Conservation (phyloP, 1,140 invertebrate species). For the Protaetia brevitarsis region DNA sequence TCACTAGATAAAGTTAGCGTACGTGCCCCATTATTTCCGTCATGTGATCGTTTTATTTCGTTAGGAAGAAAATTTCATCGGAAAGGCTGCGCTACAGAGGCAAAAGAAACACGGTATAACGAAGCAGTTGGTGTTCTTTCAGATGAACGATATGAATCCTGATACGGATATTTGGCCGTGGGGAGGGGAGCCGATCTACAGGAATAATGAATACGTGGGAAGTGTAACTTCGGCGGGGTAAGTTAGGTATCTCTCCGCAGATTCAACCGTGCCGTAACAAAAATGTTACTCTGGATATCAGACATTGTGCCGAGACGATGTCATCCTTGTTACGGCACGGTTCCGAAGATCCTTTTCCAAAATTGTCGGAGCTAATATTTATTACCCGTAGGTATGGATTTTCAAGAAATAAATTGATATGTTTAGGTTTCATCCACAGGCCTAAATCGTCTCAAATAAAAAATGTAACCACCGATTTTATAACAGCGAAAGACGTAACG, state of each 20-base stretch:
- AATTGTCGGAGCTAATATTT: too few relatives aligned
- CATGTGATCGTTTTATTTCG: conserved; percentile 39
- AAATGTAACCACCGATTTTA: conserved; percentile 61
- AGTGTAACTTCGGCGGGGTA: conserved; percentile 75
- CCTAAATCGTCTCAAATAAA: conserved; percentile 47
- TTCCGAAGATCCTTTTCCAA: too few relatives aligned
- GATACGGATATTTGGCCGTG: conserved; percentile 76
- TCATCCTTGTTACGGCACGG: too few relatives aligned
- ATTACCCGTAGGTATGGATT: conserved; percentile 68
- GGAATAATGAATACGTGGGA: conserved; percentile 68
- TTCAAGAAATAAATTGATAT: conserved; percentile 60
- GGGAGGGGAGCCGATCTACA: conserved; percentile 77
- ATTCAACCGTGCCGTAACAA: conserved; percentile 20
- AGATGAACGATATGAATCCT: conserved; percentile 69
- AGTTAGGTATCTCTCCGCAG: conserved; percentile 2
- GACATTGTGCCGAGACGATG: too few relatives aligned
- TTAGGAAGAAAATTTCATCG: conserved; percentile 67
- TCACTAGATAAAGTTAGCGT: conserved; percentile 58
- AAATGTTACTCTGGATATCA: too few relatives aligned
- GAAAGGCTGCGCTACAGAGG: conserved; percentile 65
- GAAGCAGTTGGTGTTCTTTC: conserved; percentile 68
- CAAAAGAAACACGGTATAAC: conserved; percentile 69
- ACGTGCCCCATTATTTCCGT: conserved; percentile 6
- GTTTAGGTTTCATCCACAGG: conserved; percentile 63
- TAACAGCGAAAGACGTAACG: conserved; percentile 56